Percentiles rank a stretch among this genome's conserved stretches.
phyloP scores from a whole-genome alignment of 2,113 vertebrate species.

The Oxygymnocypris stewartii region DNA sequence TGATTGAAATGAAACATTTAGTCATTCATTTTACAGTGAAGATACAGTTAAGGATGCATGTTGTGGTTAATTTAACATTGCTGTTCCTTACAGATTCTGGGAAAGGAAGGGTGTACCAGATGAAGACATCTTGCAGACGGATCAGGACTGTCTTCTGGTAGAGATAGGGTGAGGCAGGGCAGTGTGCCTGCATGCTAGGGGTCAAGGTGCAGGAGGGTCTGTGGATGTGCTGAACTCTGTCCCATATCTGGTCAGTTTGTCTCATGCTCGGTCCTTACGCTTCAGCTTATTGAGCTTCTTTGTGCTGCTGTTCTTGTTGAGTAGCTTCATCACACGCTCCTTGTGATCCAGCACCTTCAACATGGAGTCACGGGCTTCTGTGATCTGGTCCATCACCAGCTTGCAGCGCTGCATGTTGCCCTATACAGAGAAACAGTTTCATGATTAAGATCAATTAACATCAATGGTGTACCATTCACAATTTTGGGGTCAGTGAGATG shows the following conservation, averaged over 20 bases:
- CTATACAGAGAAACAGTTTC: constrained; percentile 69
- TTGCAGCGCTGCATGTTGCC: constrained; percentile 99
- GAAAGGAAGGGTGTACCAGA: constrained; percentile 4
- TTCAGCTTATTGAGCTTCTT: constrained; percentile 97
- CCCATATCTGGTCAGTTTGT: neutral
- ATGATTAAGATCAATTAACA: neutral
- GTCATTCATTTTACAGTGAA: neutral
- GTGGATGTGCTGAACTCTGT: constrained; percentile 11
- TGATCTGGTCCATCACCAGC: constrained; percentile 99
- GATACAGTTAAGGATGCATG: neutral
- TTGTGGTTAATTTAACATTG: neutral
- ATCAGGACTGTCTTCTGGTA: neutral
- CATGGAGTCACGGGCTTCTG: constrained; percentile 97
- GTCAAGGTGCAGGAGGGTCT: neutral
- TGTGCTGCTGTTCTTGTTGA: constrained; percentile 93
- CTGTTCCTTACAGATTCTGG: neutral
- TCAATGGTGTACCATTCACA: neutral
- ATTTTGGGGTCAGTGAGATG: neutral
- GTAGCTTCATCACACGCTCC: constrained; percentile 94
- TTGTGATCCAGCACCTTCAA: constrained; percentile 98
- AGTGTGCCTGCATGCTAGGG: constrained; percentile 1
- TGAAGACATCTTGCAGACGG: neutral
- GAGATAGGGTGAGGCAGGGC: neutral
- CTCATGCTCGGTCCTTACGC: constrained; percentile 89
- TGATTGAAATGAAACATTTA: neutral